phyloP scores from a whole-genome alignment of 2,113 vertebrate genomes.

The Ciconia maguari region DNA sequence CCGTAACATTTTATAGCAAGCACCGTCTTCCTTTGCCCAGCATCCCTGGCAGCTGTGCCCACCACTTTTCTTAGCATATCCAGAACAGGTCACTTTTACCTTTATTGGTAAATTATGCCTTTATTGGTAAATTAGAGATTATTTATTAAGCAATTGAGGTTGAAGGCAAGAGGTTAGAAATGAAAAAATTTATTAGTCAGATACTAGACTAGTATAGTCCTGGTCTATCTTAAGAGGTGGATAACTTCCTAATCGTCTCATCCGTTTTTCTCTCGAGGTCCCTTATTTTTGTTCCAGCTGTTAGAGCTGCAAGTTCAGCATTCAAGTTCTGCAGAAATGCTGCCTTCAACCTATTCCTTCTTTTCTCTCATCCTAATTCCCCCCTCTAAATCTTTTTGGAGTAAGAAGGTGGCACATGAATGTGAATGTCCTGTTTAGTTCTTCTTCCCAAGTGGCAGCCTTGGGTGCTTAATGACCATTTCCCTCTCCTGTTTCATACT shows the following conservation, averaged over 20 bases:
- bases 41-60: neutral
- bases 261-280: neutral
- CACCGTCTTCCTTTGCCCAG: neutral
- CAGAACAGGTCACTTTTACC: neutral
- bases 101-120: neutral
- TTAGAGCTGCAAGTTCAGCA: neutral
- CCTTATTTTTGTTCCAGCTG: neutral
- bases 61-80: neutral
- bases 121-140: neutral
- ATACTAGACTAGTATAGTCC: neutral
- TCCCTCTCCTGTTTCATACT: neutral
- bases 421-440: neutral
- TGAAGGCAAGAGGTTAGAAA: neutral
- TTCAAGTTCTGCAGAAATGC: neutral
- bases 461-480: neutral
- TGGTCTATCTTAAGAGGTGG: neutral
- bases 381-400: neutral
- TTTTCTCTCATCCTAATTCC: neutral
- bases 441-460: neutral
- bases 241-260: neutral
- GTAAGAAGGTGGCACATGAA: neutral
- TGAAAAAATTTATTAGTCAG: neutral
- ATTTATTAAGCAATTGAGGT: neutral
- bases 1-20: neutral
- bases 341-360: neutral